These are phyloP conservation scores for Novumbra hubbsi DNA, from an alignment of 2,797 vertebrate species.

Conservation along the genomic window DNA sequence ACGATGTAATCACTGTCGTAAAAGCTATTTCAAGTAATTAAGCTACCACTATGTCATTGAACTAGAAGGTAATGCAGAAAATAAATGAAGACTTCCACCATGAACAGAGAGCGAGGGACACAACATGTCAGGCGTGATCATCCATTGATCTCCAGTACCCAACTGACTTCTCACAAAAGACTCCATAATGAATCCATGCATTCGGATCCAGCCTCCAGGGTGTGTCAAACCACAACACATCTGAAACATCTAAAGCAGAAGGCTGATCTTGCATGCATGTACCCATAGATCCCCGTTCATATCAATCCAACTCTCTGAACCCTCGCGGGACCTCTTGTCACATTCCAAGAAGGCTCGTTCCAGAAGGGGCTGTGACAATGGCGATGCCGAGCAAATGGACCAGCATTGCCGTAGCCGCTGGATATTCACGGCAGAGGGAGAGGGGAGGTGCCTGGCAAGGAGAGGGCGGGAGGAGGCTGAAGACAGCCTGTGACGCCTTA, in stretches of 20 bases:
- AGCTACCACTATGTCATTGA: no score
- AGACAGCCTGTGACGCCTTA: constrained; percentile 58
- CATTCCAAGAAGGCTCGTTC: not conserved
- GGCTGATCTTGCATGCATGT: not conserved
- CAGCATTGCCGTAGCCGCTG: constrained; percentile 73
- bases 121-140: not conserved
- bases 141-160: not conserved
- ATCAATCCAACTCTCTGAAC: not conserved
- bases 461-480: constrained; percentile 63
- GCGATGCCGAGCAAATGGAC: constrained; percentile 23
- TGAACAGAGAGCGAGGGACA: not conserved
- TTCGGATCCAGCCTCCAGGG: not conserved
- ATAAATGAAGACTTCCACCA: no score
- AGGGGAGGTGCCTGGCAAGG: constrained; percentile 71
- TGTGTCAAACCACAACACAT: not conserved
- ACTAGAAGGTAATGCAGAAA: no score
- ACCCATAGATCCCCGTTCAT: not conserved
- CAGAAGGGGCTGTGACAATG: not conserved
- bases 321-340: not conserved
- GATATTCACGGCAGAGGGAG: constrained; percentile 74
- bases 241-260: not conserved
- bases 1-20: no score
- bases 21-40: no score
- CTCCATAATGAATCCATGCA: not conserved
- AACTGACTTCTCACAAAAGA: not conserved